Percentiles rank a stretch among this genome's conserved stretches.
Conservation (phyloP, 23 tunicate species). For the Diplosoma virens region DNA sequence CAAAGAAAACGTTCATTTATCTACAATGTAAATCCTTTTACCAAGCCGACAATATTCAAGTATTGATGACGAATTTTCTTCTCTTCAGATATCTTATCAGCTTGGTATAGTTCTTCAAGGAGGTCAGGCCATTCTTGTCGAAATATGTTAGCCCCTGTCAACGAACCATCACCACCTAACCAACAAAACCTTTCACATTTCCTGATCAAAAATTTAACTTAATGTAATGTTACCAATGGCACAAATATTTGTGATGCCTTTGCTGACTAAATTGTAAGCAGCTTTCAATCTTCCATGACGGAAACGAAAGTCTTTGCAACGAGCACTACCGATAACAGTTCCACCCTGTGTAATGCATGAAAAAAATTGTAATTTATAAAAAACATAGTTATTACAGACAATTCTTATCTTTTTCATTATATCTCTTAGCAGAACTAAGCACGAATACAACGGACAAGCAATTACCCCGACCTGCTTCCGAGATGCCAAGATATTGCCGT, state of each 20-base stretch:
- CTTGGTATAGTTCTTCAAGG: slow-evolving; percentile 51
- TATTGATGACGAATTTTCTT: slow-evolving; percentile 38
- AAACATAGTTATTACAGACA: no score
- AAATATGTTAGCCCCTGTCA: slow-evolving; percentile 90
- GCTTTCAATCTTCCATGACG: slow-evolving; percentile 83
- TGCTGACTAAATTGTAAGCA: slow-evolving; percentile 67
- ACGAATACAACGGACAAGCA: no score
- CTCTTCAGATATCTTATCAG: slow-evolving; percentile 48
- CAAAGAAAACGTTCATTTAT: no score
- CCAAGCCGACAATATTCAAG: slow-evolving; percentile 93
- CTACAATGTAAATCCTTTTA: slow-evolving; percentile 13
- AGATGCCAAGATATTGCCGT: no score
- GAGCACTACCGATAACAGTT: slow-evolving; percentile 91
- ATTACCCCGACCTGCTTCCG: no score
- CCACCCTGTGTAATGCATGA: slow-evolving; percentile 91
- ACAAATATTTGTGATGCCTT: slow-evolving; percentile 83
- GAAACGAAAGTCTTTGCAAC: slow-evolving; percentile 81
- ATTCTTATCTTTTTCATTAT: no score
- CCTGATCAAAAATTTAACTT: no score
- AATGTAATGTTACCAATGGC: slow-evolving; percentile 93
- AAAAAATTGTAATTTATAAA: no score
- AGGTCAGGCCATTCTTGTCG: slow-evolving; percentile 89
- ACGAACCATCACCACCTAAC: slow-evolving; percentile 86
- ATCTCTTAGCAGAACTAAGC: no score
- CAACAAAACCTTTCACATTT: no score